Evolutionary conservation across 2,113 vertebrate species (phyloP).

Genomic region (Myotis yumanensis): DNA sequence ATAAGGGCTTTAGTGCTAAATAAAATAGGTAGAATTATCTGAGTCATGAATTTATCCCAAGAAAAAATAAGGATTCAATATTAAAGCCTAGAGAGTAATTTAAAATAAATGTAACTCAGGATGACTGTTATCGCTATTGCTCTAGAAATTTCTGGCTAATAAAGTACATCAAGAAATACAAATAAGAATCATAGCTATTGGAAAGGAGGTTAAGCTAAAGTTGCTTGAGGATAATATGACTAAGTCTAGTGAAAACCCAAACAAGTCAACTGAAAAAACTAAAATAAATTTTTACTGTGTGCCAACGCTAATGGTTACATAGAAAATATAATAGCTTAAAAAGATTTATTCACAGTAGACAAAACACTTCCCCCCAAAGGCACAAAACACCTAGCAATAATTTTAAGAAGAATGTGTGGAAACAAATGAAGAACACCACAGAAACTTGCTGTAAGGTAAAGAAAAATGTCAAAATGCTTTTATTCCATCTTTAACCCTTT

Average conservation of each 20-base stretch:
- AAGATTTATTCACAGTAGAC: not conserved
- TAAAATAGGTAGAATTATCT: not conserved
- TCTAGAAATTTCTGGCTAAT: slow-evolving; percentile 19
- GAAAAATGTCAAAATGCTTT: not conserved
- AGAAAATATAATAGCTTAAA: not conserved
- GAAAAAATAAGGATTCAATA: not conserved
- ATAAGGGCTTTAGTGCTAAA: not conserved
- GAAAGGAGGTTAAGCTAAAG: not conserved
- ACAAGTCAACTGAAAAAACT: not conserved
- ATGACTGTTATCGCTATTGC: not conserved
- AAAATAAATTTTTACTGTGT: slow-evolving; percentile 4
- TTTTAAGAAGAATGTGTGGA: not conserved
- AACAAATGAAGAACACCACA: not conserved
- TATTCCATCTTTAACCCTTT: not conserved
- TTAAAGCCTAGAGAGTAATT: not conserved
- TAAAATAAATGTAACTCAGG: not conserved
- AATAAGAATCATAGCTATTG: not conserved
- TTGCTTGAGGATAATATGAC: not conserved
- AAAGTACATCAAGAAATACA: not conserved
- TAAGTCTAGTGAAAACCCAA: not conserved
- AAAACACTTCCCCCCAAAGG: not conserved
- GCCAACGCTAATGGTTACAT: not conserved
- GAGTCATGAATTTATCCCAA: not conserved
- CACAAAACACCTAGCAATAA: not conserved
- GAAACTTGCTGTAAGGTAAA: not conserved